Evolutionary conservation across 2,888 invertebrate species (phyloP).

Genomic region (Chymomyza procnemis): DNA sequence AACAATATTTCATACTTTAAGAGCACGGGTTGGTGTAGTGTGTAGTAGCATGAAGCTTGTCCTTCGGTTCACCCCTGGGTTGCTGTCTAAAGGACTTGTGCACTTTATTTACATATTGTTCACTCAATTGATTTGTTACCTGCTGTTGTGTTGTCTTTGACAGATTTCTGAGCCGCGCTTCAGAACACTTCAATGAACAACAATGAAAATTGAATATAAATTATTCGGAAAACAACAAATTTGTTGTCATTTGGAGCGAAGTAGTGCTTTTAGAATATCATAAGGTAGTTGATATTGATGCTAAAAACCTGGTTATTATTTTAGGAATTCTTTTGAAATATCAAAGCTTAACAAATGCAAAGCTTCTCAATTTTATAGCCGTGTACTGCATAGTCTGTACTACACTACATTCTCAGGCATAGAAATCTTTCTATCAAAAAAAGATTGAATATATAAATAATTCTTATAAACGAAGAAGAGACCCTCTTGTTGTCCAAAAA

Average conservation of each 20-base stretch:
- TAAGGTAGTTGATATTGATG: not conserved
- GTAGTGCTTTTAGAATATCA: not conserved
- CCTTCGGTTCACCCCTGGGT: not conserved
- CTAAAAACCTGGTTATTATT: not conserved
- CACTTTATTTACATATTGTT: slow-evolving; percentile 68
- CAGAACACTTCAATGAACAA: slow-evolving; percentile 47
- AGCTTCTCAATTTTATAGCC: too few relatives aligned
- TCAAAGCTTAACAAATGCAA: not conserved
- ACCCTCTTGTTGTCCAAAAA: too few relatives aligned
- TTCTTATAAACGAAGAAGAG: too few relatives aligned
- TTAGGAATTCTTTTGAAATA: too few relatives aligned
- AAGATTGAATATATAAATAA: too few relatives aligned
- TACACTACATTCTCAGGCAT: too few relatives aligned
- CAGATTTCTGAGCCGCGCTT: slow-evolving; percentile 59
- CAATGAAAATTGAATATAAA: slow-evolving; percentile 6
- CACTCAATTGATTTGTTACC: slow-evolving; percentile 72
- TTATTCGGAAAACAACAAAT: not conserved
- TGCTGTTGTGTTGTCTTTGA: slow-evolving; percentile 65
- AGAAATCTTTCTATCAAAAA: too few relatives aligned
- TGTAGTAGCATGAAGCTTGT: slow-evolving; percentile 6
- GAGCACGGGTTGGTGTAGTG: slow-evolving; percentile 4
- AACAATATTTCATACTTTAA: slow-evolving; percentile 23
- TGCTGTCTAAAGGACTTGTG: slow-evolving; percentile 19
- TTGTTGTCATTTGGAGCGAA: not conserved
- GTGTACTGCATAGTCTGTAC: too few relatives aligned